These are phyloP conservation scores for Indri indri DNA, from an alignment of 2,113 vertebrate species.

Conservation along the genomic window DNA sequence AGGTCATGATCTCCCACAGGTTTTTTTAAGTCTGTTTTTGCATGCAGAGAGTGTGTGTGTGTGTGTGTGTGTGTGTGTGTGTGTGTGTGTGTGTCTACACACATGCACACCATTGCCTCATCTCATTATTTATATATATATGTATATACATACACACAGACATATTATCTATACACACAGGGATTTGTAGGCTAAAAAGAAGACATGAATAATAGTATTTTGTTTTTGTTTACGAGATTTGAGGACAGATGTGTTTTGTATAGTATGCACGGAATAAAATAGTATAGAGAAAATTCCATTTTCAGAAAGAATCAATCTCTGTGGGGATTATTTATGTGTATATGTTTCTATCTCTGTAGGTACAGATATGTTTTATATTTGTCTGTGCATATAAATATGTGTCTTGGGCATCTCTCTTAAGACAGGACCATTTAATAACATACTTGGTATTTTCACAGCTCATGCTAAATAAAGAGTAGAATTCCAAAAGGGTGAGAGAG, in stretches of 20 bases:
- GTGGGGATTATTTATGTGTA: background rate
- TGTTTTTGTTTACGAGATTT: background rate
- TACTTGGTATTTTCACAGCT: slow-evolving; percentile 36
- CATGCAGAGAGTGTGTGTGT: background rate
- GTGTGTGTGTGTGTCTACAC: background rate
- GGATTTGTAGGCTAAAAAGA: background rate
- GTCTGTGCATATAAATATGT: background rate
- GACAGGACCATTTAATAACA: background rate
- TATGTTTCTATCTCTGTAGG: background rate
- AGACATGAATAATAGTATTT: background rate
- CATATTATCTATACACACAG: background rate
- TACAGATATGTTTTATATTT: background rate
- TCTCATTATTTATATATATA: background rate
- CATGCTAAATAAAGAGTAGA: slow-evolving; percentile 67
- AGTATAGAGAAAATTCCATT: background rate
- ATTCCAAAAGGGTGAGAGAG: slow-evolving; percentile 63
- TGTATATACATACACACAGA: background rate
- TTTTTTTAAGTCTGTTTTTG: background rate
- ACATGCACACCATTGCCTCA: background rate
- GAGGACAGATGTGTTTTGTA: background rate
- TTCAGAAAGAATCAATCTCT: background rate
- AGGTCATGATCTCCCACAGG: background rate
- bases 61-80: background rate
- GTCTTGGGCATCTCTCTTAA: background rate
- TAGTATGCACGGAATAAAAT: background rate